Evolutionary conservation across 1,140 invertebrate genomes (phyloP), one percentile per base, ranked within the genome.

Genomic region (Physella acuta): DNA sequence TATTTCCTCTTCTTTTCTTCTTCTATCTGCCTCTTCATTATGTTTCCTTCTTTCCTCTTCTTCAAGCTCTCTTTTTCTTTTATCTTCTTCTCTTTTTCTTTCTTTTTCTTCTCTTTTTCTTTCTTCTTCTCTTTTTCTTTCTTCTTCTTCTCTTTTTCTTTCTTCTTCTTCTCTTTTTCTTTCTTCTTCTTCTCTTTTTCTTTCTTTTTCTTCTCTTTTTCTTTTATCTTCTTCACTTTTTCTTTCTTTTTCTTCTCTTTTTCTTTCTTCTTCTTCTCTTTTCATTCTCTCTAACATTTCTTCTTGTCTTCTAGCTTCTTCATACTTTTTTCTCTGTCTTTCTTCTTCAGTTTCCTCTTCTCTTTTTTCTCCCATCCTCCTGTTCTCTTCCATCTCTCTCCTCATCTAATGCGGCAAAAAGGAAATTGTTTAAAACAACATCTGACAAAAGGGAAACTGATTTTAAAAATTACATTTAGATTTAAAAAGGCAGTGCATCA

Each of bases 31-130:
- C 49, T 63, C 64, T 49, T 34, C 28, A 49, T 30, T 44, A 14
- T 37, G 28, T 53, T 39, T 49, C 49, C 53, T 33, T 49, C 53
- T 55, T 44, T 30, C 53, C 61, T 56, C 53, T 58, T 59, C 61
- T 39, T 44, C 53, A 39, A 53, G 52, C 56, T 30, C 39, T 60
- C 58, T 68, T 59, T 28, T 63, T 55, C 44, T 39, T 26, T 56
- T 26, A 51, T 72, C 62, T 66, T 72, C 74, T 59, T 69, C 60
- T 71, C 72, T 71, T 61, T 36, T 58, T 31, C 8, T 60, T n/a
- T 52, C 31, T 37, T 53, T 33, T 28, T 60, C 49, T 24, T 61
- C 62, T 71, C 63, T 72, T 44, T 69, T 69, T 69, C 72, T 74
- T 74, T 70, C 71, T 52, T 71, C 55, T 64, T 71, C 44, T 69